These are phyloP conservation scores for Conomelus anceps DNA, from an alignment of 2,888 invertebrate genomes.

Conservation along the genomic window DNA sequence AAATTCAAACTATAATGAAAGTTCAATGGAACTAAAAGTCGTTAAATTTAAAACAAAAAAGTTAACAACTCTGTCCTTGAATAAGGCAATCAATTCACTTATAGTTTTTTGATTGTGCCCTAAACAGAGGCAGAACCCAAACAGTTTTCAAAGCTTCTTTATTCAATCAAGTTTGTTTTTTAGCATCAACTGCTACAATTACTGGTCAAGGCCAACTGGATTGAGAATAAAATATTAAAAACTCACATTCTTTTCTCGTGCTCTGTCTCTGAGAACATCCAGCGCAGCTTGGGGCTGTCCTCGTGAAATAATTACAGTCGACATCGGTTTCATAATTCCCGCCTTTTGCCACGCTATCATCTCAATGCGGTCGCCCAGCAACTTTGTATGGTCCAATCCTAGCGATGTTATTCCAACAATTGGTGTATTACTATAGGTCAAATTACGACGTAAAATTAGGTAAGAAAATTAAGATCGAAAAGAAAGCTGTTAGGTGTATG, in stretches of 20 bases:
- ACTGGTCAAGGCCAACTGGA: background rate
- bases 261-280: conserved; percentile 57
- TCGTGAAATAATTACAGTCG: conserved; percentile 64
- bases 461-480: too few species aligned
- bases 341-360: conserved; percentile 93
- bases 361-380: conserved; percentile 74
- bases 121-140: background rate
- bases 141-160: background rate
- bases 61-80: too few species aligned
- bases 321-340: conserved; percentile 80
- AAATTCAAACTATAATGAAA: too few species aligned
- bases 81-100: too few species aligned
- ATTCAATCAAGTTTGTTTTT: too few species aligned
- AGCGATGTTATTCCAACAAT: conserved; percentile 87
- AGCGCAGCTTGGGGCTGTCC: conserved; percentile 56
- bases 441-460: too few species aligned
- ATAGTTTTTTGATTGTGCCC: background rate
- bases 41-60: too few species aligned
- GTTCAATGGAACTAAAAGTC: too few species aligned
- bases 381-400: conserved; percentile 79
- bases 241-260: conserved; percentile 55
- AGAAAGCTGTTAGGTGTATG: too few species aligned
- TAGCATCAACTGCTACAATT: background rate
- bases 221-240: background rate
- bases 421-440: conserved; percentile 58